A percentile compares a stretch with the other conserved stretches of the same genome.
phyloP scores from a whole-genome alignment of 2,888 invertebrate genomes.

The Meta bourneti region DNA sequence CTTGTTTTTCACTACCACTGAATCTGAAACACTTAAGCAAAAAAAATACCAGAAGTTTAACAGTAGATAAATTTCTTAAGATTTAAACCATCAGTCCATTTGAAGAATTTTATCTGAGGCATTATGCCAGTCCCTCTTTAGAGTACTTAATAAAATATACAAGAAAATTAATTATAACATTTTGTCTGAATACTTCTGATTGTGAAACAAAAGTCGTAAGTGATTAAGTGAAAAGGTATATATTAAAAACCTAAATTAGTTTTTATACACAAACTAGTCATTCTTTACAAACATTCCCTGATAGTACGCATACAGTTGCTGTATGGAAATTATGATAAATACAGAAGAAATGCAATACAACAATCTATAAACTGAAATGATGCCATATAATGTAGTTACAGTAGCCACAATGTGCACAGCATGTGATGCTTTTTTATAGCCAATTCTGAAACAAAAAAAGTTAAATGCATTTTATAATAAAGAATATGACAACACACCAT shows the following conservation, averaged over 20 bases:
- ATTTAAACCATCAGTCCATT: too few relatives aligned
- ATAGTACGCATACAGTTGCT: constrained; percentile 53
- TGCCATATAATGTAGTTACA: constrained; percentile 35
- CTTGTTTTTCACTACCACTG: too few relatives aligned
- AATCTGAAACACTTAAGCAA: too few relatives aligned
- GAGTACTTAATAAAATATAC: too few relatives aligned
- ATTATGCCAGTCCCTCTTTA: too few relatives aligned
- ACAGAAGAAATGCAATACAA: constrained; percentile 36
- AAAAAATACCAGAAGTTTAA: too few relatives aligned
- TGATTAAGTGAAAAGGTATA: background rate
- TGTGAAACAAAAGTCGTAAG: background rate
- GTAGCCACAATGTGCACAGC: constrained; percentile 47
- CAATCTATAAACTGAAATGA: constrained; percentile 50
- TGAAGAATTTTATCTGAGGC: too few relatives aligned
- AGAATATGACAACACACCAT: background rate
- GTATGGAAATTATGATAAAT: constrained; percentile 42
- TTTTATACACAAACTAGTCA: background rate
- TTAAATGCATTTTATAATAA: background rate
- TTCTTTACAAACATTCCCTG: constrained; percentile 14
- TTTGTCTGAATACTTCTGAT: too few relatives aligned
- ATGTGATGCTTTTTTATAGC: constrained; percentile 40
- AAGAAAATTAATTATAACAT: too few relatives aligned
- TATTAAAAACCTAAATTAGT: background rate
- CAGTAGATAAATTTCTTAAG: too few relatives aligned
- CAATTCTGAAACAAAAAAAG: constrained; percentile 46